Percentiles rank a stretch among this genome's conserved stretches.
These are phyloP conservation scores for Stenotaenia linearis DNA, from an alignment of 2,888 invertebrate species.

Conservation along the genomic window DNA sequence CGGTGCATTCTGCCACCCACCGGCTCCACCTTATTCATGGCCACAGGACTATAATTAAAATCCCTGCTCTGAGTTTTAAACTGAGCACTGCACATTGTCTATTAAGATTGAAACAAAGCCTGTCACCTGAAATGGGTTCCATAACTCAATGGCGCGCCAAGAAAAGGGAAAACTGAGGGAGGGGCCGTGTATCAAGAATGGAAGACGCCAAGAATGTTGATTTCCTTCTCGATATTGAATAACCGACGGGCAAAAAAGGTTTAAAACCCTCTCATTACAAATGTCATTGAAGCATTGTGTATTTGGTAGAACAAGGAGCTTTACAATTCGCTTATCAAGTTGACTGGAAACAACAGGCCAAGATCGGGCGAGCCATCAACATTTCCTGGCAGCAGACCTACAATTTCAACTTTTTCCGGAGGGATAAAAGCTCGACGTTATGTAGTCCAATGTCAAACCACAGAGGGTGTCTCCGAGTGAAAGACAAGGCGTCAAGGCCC, in stretches of 20 bases:
- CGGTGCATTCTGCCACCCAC: not conserved
- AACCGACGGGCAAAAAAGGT: not conserved
- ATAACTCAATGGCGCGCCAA: slow-evolving; percentile 7
- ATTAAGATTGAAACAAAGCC: slow-evolving; percentile 30
- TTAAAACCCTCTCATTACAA: not conserved
- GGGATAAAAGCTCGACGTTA: not conserved
- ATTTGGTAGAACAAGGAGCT: not conserved
- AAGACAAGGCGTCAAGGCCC: not conserved
- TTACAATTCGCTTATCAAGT: not conserved
- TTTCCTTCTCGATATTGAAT: not conserved
- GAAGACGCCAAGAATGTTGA: not conserved
- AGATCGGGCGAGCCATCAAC: not conserved
- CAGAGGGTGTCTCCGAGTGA: not conserved
- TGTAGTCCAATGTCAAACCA: not conserved
- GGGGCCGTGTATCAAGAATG: not conserved
- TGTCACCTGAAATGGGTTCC: slow-evolving; percentile 20
- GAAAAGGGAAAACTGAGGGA: not conserved
- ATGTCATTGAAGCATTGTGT: not conserved
- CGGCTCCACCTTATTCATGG: not conserved
- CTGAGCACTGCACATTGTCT: slow-evolving; percentile 23
- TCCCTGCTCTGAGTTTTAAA: not conserved
- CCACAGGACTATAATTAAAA: slow-evolving; percentile 3
- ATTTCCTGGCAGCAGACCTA: not conserved
- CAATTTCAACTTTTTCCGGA: not conserved
- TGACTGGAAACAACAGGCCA: not conserved